Evolutionary conservation across 2,113 vertebrate species (phyloP), one percentile per base, ranked within the genome.

Genomic region (Zapus hudsonius): DNA sequence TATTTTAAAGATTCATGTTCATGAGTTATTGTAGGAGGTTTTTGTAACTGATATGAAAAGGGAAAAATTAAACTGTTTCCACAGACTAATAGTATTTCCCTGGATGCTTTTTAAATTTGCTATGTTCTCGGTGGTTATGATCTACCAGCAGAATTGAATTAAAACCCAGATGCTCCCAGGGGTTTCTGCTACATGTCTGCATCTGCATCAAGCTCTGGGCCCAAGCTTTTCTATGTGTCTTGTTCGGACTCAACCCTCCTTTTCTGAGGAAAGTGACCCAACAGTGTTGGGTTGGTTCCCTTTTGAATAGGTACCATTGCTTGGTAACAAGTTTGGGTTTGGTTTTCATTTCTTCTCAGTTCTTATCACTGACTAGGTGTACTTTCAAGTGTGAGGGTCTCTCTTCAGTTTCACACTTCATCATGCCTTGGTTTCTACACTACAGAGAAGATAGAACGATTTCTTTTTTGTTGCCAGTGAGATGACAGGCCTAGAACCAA

Each of bases 31-130:
- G 15, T 82, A 44, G 23, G 47, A 92, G 33, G 42, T 27, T 80
- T 40, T 6, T 80, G 61, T 17, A 61, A 59, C 47, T 72, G 19
- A 66, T 31, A 88, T 12, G 16, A 78, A 87, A 70, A n/a, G n/a
- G n/a, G 29, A 67, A 47, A 74, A 19, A 73, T 81, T 79, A 84
- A 95, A 40, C 75, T 79, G 72, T 85, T 92, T 92, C 12, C 36
- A 81, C 75, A 81, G 36, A 76, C 5, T 27, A 57, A 19, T 80
- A 55, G 9, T 67, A 72, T 89, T 94, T 87, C 15, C 33, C 64
- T 69, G 64, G 73, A 47, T 29, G 29, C 0, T 27, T 75, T 20
- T 23, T 40, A 83, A 44, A 84, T 74, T 78, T 66, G 22, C 13
- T n/a, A 83, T 20, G 42, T 1, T 31, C 13, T 13, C 25, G 4